Base-by-base conservation (phyloP, 2,797 vertebrate species). In the Cephalopachus bancanus region DNA sequence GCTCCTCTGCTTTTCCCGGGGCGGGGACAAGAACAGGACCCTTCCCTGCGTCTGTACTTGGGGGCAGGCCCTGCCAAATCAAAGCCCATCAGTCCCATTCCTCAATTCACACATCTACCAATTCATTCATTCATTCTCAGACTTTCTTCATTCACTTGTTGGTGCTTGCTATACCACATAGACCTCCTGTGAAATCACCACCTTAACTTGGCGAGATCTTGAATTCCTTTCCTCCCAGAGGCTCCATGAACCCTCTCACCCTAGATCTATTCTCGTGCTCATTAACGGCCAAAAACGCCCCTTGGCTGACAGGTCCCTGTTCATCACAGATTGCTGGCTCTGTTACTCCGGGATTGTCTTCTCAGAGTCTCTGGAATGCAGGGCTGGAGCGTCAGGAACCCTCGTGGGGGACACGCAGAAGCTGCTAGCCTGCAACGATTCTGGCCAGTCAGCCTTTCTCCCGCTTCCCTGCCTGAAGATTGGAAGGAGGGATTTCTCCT, bases 181-280 rank as follows among this genome's bases (percentile, higher is more conserved):
- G n/a, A 67, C 51, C n/a, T 80, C 10, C 86, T 51, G 22, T 85
- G 44, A 78, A 75, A 26, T 51, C 30, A 59, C n/a, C 59, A 19
- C 37, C 37, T 37, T 71, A 37, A 71, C 10, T n/a, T 37, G 67
- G n/a, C n/a, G 8, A 37, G n/a, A 16, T 74, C 81, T 89, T 69
- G 14, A 91, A 94, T 74, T 67, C 64, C 71, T 75, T 91, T 91
- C 64, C 83, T 95, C 71, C 79, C 1, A 8, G 67, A 95, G 85
- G 85, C 57, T 93, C 57, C 24, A 15, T 8, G 15, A 91, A 72
- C 44, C 59, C 85, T 83, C 76, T 76, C 74, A 71, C 84, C 83
- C 67, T 67, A 33, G 53, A 64, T 89, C 88, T 87, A 67, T 84
- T 85, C 62, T 79, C 83, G 74, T 24, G 83, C 19, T 94, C 83